Evolutionary conservation across 2,888 invertebrate genomes (phyloP), one percentile per base, ranked within the genome.

Genomic region (Colostygia pectinataria): DNA sequence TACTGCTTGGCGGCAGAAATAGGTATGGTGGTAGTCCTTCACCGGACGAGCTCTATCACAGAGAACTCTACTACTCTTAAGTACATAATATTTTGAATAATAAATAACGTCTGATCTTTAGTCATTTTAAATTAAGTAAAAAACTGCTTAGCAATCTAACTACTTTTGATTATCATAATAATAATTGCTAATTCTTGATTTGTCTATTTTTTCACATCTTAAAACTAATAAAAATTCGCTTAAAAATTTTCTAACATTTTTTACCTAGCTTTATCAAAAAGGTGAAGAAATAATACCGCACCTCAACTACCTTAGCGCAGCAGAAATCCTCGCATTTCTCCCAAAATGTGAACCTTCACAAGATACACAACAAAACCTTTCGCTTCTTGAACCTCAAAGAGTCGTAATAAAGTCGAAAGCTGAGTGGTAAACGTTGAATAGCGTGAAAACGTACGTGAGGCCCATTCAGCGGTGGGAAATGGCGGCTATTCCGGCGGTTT

Each of bases 401-500:
- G 5, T 2, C 4, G 18, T 1, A 7, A 13, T 54, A 57, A 4
- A 41, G 55, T 40, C 44, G n/a, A 55, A 45, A 54, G 34, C 46
- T 13, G 41, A 32, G n/a, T 32, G 36, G 23, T 34, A 44, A 14
- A 32, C 32, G 45, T 43, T 50, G 39, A 59, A 60, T 48, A 48
- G 52, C 47, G 40, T 43, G 47, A 48, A 52, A 49, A 54, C 46
- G 54, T 58, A 66, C 65, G 71, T 66, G 69, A 57, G 65, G 33
- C 38, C 54, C 55, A 55, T 65, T 63, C 57, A 58, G 50, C 34
- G 54, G 38, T 57, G 53, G 68, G 62, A 68, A 72, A 72, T 71
- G 61, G 70, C 59, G 45, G 60, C 68, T 59, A 69, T 72, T 70
- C 51, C 57, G 54, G 56, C 41, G 63, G 66, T 65, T 68, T 33